phyloP scores from a whole-genome alignment of 2,888 invertebrate species.

The Calameuta filiformis region DNA sequence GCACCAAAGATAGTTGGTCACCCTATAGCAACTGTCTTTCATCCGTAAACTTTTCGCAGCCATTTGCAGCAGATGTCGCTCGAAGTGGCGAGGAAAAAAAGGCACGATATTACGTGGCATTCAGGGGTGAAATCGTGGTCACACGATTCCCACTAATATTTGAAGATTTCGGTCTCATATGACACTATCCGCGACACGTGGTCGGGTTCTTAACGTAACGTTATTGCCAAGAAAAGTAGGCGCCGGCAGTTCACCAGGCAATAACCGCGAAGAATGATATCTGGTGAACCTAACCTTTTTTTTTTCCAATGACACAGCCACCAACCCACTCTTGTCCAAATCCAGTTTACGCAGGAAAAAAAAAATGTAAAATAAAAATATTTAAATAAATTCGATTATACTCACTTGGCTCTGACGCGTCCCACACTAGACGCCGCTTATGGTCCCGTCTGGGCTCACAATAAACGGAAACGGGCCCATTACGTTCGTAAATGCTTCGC shows the following conservation, averaged over 20 bases:
- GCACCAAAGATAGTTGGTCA: not conserved
- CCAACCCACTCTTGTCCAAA: not conserved
- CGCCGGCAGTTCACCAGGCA: constrained; percentile 47
- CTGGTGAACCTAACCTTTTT: not conserved
- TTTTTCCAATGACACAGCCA: not conserved
- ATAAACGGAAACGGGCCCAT: not conserved
- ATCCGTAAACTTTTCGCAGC: constrained; percentile 45
- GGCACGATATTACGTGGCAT: constrained; percentile 35
- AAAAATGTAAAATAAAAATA: not conserved
- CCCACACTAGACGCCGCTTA: not conserved
- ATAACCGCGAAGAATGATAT: constrained; percentile 27
- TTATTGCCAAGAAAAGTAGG: constrained; percentile 47
- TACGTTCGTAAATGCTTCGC: constrained; percentile 25
- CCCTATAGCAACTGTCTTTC: not conserved
- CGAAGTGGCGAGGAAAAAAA: constrained; percentile 28
- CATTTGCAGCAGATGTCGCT: constrained; percentile 54
- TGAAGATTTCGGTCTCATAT: constrained; percentile 54
- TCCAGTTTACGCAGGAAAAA: not conserved
- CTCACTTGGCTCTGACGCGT: not conserved
- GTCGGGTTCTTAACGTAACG: constrained; percentile 47
- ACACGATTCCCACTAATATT: constrained; percentile 52
- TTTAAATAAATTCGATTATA: not conserved
- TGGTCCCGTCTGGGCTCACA: not conserved
- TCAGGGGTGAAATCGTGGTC: constrained; percentile 18
- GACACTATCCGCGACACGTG: constrained; percentile 55